Evolutionary conservation across 2,888 invertebrate species (phyloP).

Genomic region (Nemotelus nigrinus): DNA sequence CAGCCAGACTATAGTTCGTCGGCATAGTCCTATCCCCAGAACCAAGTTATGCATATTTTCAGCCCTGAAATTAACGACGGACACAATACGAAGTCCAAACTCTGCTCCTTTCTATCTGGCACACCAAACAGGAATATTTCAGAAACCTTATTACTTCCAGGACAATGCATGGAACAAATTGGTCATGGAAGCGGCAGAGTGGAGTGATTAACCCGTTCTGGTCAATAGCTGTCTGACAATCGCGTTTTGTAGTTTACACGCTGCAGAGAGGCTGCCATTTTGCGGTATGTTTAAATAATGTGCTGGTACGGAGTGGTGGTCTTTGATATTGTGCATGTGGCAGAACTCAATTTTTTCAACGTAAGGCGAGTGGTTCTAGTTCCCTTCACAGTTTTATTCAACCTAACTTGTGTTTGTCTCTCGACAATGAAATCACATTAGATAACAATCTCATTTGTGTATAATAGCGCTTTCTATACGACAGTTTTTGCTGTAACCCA

Average conservation of each 20-base stretch:
- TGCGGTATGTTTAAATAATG: slow-evolving; percentile 1
- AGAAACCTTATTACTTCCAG: slow-evolving; percentile 11
- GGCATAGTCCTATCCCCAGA: neutral
- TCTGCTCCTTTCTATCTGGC: neutral
- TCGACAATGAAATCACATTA: no score
- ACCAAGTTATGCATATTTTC: no score
- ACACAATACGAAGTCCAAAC: neutral
- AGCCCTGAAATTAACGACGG: no score
- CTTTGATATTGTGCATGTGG: no score
- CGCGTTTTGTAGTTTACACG: neutral
- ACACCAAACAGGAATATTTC: neutral
- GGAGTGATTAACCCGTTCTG: slow-evolving; percentile 10
- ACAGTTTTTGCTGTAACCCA: no score
- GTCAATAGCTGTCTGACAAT: neutral
- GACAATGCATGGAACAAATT: neutral
- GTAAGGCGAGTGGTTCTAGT: no score
- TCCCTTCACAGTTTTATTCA: no score
- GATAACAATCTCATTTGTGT: no score
- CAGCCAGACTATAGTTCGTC: neutral
- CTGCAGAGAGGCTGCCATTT: neutral
- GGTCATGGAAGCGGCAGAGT: neutral
- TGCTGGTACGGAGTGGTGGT: no score
- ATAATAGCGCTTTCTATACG: no score
- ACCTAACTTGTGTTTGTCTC: no score
- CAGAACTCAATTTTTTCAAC: no score